Evolutionary conservation across 2,797 vertebrate genomes (phyloP).

Genomic region (Phaenicophaeus curvirostris): DNA sequence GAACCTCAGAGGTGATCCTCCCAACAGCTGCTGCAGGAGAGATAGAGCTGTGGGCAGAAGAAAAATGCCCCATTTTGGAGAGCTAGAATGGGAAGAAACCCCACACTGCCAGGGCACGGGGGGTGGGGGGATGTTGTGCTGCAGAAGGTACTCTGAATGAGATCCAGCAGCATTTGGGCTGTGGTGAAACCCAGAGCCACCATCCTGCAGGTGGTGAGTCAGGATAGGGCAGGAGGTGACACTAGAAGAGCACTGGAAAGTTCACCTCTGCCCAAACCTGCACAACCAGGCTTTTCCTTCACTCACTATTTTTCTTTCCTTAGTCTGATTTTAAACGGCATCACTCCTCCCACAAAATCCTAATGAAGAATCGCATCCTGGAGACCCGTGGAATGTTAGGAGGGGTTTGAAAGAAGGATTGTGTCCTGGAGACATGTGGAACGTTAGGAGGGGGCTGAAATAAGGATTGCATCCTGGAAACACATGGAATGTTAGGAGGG

Average conservation of each 20-base stretch:
- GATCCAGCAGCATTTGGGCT: rapidly evolving
- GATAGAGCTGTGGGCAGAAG: background rate
- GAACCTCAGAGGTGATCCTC: rapidly evolving
- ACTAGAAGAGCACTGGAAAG: rapidly evolving
- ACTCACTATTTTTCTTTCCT: rapidly evolving
- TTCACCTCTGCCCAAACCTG: rapidly evolving
- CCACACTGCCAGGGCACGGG: rapidly evolving
- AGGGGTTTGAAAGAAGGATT: too few relatives aligned
- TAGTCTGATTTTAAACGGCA: rapidly evolving
- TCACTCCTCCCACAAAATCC: too few relatives aligned
- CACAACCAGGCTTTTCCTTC: rapidly evolving
- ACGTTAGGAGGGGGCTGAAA: rapidly evolving
- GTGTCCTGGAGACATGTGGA: rapidly evolving
- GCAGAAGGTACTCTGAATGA: background rate
- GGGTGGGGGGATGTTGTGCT: background rate
- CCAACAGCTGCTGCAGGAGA: too few relatives aligned
- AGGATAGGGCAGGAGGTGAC: rapidly evolving
- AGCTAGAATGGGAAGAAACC: rapidly evolving
- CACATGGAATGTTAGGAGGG: too few relatives aligned
- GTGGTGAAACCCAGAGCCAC: rapidly evolving
- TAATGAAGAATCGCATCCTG: too few relatives aligned
- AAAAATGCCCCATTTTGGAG: rapidly evolving
- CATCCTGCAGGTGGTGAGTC: rapidly evolving
- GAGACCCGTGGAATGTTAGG: rapidly evolving
- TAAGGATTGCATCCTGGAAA: too few relatives aligned